These are phyloP conservation scores for Habroteleia sp. DNA, from an alignment of 2,888 invertebrate genomes.

Conservation along the genomic window DNA sequence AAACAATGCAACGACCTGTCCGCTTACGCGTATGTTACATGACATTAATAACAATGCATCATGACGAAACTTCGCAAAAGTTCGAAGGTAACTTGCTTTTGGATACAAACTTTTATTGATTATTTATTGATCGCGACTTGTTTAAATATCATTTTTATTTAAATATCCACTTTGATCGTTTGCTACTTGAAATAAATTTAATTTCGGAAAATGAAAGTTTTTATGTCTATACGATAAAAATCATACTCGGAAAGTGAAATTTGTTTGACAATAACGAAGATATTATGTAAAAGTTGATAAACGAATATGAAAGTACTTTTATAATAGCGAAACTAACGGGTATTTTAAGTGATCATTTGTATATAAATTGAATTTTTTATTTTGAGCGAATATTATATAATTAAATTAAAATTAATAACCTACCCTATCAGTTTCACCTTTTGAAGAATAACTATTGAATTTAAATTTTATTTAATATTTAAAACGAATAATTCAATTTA, in stretches of 20 bases:
- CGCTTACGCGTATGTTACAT: slow-evolving; percentile 26
- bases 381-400: too few relatives aligned
- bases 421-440: too few relatives aligned
- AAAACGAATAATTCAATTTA: too few relatives aligned
- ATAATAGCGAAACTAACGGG: too few relatives aligned
- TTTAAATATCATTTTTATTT: slow-evolving; percentile 14
- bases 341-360: too few relatives aligned
- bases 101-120: slow-evolving; percentile 4
- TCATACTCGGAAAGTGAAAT: slow-evolving; percentile 16
- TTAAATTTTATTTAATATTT: too few relatives aligned
- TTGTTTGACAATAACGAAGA: slow-evolving; percentile 23
- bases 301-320: slow-evolving; percentile 23
- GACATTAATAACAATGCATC: slow-evolving; percentile 55
- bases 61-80: slow-evolving; percentile 43
- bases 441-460: too few relatives aligned
- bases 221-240: slow-evolving; percentile 6
- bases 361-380: too few relatives aligned
- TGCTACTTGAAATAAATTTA: background rate
- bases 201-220: slow-evolving; percentile 11
- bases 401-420: too few relatives aligned
- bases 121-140: slow-evolving; percentile 7
- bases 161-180: slow-evolving; percentile 8
- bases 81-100: slow-evolving; percentile 29
- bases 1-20: slow-evolving; percentile 41
- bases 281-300: slow-evolving; percentile 22